phyloP scores from a whole-genome alignment of 2,888 invertebrate genomes.

The Mythimna loreyi region DNA sequence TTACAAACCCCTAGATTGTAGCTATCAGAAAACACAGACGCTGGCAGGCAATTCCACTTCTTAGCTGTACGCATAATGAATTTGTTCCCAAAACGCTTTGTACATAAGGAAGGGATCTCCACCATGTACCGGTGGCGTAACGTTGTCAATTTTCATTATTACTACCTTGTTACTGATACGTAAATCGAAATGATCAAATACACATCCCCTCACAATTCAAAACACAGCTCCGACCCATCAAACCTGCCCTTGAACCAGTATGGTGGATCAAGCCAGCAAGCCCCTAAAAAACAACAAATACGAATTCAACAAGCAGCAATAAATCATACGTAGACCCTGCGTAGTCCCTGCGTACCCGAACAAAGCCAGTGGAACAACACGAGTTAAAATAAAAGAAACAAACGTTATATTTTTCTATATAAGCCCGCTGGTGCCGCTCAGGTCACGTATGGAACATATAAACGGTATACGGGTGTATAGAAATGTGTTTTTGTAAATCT shows the following conservation, averaged over 20 bases:
- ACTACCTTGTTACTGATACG: too few species aligned
- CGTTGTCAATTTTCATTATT: too few species aligned
- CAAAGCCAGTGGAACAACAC: conserved; percentile 44
- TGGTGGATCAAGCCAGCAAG: not conserved
- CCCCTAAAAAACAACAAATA: conserved; percentile 4
- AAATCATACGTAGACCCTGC: conserved; percentile 41
- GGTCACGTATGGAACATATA: conserved; percentile 37
- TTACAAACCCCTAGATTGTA: too few species aligned
- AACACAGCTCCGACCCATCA: not conserved
- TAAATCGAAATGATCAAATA: not conserved
- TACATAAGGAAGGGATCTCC: too few species aligned
- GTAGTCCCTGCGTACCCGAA: conserved; percentile 28
- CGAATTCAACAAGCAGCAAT: conserved; percentile 32
- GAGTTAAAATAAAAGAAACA: conserved; percentile 49
- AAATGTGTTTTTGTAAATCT: not conserved
- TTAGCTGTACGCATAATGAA: too few species aligned
- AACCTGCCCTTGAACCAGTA: not conserved
- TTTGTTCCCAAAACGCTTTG: too few species aligned
- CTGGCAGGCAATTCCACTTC: too few species aligned
- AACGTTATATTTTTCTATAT: conserved; percentile 35
- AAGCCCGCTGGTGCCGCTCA: conserved; percentile 18
- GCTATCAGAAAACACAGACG: too few species aligned
- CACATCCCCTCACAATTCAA: not conserved
- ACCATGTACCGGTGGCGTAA: too few species aligned
- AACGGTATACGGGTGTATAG: not conserved